Evolutionary conservation across 2,888 invertebrate species (phyloP).

Genomic region (Dryomyza anilis): DNA sequence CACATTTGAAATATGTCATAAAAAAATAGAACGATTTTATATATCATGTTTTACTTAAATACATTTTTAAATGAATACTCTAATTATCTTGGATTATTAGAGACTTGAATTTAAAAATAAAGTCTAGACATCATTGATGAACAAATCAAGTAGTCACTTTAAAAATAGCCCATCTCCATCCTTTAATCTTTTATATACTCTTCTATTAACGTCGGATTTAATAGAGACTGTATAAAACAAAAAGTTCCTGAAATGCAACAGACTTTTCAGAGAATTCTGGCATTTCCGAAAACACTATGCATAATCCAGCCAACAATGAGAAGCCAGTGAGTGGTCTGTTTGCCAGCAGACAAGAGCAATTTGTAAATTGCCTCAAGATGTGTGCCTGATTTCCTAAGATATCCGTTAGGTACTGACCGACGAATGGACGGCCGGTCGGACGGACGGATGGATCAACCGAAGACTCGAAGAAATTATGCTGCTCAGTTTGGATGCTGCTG

Average conservation of each 20-base stretch:
- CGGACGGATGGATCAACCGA: background rate
- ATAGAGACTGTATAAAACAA: background rate
- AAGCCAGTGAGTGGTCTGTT: background rate
- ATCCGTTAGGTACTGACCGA: background rate
- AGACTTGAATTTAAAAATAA: too few relatives aligned
- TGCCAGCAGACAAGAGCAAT: background rate
- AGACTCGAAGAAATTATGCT: background rate
- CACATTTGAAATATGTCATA: too few relatives aligned
- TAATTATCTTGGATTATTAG: too few relatives aligned
- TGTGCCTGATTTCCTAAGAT: background rate
- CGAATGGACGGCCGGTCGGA: background rate
- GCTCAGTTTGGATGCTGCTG: background rate
- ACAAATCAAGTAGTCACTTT: too few relatives aligned
- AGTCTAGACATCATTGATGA: too few relatives aligned
- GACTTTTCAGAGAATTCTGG: background rate
- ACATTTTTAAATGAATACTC: too few relatives aligned
- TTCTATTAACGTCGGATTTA: too few relatives aligned
- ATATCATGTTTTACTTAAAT: too few relatives aligned
- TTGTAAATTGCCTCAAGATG: constrained; percentile 7
- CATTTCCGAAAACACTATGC: background rate
- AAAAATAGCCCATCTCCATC: too few relatives aligned
- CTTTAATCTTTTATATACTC: too few relatives aligned
- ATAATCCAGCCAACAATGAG: background rate
- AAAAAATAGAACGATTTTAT: too few relatives aligned
- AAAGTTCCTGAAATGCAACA: background rate